phyloP scores from a whole-genome alignment of 2,797 vertebrate genomes.

The Tokudaia muenninki region DNA sequence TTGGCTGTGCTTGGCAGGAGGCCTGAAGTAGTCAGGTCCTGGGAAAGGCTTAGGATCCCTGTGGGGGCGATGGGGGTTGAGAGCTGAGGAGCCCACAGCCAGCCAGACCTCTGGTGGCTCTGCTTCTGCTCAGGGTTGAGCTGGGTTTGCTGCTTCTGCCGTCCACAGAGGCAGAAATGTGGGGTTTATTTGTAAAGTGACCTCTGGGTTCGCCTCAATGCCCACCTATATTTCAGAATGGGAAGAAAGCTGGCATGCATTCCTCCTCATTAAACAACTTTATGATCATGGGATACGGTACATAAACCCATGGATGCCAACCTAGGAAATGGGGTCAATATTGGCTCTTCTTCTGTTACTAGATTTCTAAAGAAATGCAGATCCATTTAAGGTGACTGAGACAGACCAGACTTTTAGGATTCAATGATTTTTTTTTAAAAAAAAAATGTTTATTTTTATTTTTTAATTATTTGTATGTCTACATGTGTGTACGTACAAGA shows the following conservation, averaged over 20 bases:
- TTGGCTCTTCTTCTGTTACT: background rate
- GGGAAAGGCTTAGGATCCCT: conserved; percentile 52
- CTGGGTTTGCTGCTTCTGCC: background rate
- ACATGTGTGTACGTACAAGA: rapidly evolving
- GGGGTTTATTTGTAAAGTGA: background rate
- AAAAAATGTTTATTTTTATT: background rate
- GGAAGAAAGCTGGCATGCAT: background rate
- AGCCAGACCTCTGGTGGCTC: background rate
- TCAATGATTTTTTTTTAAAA: background rate
- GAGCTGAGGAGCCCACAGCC: conserved; percentile 19
- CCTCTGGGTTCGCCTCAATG: background rate
- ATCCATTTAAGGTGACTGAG: background rate
- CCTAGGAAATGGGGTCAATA: background rate
- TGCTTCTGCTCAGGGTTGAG: conserved; percentile 1
- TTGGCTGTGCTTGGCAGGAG: conserved; percentile 44
- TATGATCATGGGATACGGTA: background rate
- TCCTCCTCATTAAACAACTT: background rate
- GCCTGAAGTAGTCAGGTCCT: conserved; percentile 29
- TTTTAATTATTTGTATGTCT: background rate
- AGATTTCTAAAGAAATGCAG: background rate
- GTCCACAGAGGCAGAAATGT: background rate
- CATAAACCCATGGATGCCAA: background rate
- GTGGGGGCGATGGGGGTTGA: background rate
- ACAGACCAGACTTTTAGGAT: conserved; percentile 1
- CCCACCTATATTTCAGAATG: background rate